These are phyloP conservation scores for Tricholauxania praeusta DNA, from an alignment of 2,888 invertebrate species.

Conservation along the genomic window DNA sequence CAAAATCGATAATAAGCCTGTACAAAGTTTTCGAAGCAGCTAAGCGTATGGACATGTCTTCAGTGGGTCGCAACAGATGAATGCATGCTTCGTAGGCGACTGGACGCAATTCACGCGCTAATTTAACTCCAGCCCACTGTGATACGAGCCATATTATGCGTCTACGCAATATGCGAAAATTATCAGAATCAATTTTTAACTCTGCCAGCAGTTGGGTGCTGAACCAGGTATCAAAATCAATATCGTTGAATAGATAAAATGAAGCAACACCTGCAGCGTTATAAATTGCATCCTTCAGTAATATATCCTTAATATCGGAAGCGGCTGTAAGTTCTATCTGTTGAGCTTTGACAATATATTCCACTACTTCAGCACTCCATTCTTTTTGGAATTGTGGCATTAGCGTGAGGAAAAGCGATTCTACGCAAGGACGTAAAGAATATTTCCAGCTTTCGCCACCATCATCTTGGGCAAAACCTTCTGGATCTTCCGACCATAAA, in stretches of 20 bases:
- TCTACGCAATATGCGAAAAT: conserved; percentile 86
- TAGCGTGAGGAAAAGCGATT: conserved; percentile 85
- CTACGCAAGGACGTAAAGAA: conserved; percentile 89
- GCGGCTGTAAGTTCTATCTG: conserved; percentile 76
- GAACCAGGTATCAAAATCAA: conserved; percentile 95
- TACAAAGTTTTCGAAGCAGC: conserved; percentile 88
- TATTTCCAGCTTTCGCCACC: conserved; percentile 96
- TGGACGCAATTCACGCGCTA: conserved; percentile 83
- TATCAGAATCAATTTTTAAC: conserved; percentile 82
- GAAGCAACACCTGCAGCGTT: conserved; percentile 91
- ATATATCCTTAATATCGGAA: conserved; percentile 81
- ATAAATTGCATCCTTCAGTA: conserved; percentile 93
- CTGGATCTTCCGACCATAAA: conserved; percentile 91
- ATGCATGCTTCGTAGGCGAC: conserved; percentile 83
- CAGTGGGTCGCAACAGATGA: conserved; percentile 78
- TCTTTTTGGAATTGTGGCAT: conserved; percentile 83
- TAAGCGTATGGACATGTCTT: conserved; percentile 90
- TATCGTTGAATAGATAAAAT: conserved; percentile 91
- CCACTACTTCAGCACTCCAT: conserved; percentile 80
- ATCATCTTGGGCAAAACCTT: conserved; percentile 90
- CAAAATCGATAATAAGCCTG: conserved; percentile 90
- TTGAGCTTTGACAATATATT: conserved; percentile 78
- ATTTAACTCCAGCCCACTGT: conserved; percentile 84
- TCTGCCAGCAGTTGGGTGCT: conserved; percentile 84
- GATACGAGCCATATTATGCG: conserved; percentile 85